Conservation (phyloP, 92 coral and sea anemone species). For the Porites divaricata region DNA sequence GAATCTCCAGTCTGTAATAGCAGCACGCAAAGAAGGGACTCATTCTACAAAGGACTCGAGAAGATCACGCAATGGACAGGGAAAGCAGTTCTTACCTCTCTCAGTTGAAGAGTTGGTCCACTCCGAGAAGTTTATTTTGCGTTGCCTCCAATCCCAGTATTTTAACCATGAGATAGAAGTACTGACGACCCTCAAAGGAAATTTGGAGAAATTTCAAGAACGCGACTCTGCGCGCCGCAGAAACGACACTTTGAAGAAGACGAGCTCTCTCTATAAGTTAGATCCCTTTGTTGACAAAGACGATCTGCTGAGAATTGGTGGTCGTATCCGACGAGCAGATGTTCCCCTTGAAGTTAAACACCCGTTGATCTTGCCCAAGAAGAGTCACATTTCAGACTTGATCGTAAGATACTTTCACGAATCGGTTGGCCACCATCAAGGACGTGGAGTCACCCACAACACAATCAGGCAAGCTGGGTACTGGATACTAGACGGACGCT, state of each 20-base stretch:
- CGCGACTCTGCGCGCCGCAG: background rate
- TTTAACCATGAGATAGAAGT: background rate
- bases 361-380: constrained; percentile 21
- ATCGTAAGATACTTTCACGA: constrained; percentile 16
- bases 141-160: background rate
- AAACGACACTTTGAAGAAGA: background rate
- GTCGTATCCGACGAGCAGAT: background rate
- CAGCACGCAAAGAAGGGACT: background rate
- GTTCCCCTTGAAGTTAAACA: background rate
- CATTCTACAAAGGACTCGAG: background rate
- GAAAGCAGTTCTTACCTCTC: background rate
- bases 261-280: background rate
- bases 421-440: constrained; percentile 8
- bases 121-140: constrained; percentile 52
- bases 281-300: background rate
- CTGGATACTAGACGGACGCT: constrained; percentile 19
- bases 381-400: constrained; percentile 6
- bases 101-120: constrained; percentile 47
- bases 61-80: background rate
- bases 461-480: constrained; percentile 28
- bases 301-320: no score
- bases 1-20: background rate
- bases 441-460: constrained; percentile 8
- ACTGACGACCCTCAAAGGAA: no score
- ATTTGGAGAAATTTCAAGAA: background rate